Conservation (phyloP, 2,888 invertebrate species). For the Acrobasis repandana region DNA sequence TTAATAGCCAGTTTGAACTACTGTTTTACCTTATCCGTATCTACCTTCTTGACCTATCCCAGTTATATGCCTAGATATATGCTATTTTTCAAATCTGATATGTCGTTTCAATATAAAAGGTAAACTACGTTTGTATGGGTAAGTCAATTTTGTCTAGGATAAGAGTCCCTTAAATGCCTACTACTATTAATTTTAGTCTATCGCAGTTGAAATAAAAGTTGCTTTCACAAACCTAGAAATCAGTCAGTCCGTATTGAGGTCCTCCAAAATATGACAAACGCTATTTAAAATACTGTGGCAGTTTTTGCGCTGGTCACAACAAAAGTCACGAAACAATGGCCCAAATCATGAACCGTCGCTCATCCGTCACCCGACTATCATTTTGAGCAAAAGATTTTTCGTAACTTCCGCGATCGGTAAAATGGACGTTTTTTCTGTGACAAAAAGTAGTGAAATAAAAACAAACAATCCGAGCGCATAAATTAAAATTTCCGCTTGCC, state of each 20-base stretch:
- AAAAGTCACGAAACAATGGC: conserved; percentile 21
- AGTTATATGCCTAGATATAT: no score
- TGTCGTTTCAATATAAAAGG: no score
- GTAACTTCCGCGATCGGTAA: conserved; percentile 67
- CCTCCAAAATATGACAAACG: background rate
- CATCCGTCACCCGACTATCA: conserved; percentile 43
- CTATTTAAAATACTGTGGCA: background rate
- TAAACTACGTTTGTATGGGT: no score
- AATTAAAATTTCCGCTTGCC: conserved; percentile 80
- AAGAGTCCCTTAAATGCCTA: no score
- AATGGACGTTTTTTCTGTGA: conserved; percentile 58
- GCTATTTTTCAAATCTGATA: no score
- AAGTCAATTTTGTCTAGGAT: no score
- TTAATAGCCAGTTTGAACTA: no score
- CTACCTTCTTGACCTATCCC: no score
- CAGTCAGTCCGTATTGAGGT: background rate
- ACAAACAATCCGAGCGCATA: conserved; percentile 77
- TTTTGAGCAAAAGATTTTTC: conserved; percentile 52
- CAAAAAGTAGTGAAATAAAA: conserved; percentile 73
- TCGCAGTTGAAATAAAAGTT: no score
- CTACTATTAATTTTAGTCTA: no score
- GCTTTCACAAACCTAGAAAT: no score
- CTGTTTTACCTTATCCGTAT: no score
- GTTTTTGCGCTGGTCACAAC: conserved; percentile 11
- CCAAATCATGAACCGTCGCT: conserved; percentile 35